A percentile compares a stretch with the other conserved stretches of the same genome.
phyloP scores from a whole-genome alignment of 1,140 invertebrate genomes.

The Telenomus remus region DNA sequence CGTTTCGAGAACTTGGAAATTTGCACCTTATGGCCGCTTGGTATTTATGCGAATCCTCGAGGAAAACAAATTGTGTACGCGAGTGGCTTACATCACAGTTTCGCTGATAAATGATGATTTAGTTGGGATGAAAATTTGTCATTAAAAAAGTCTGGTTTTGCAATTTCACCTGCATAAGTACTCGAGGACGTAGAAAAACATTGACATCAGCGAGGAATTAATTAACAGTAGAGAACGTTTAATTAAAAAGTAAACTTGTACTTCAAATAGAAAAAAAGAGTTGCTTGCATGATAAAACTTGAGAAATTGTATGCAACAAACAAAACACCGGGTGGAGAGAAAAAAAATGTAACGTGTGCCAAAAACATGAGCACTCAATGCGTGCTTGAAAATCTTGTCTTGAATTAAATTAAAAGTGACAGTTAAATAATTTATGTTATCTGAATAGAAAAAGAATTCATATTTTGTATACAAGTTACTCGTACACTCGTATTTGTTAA shows the following conservation, averaged over 20 bases:
- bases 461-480: no score
- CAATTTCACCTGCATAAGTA: neutral
- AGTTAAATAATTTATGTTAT: no score
- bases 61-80: conserved; percentile 26
- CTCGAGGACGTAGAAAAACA: neutral
- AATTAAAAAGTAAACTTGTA: conserved; percentile 1
- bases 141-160: conserved; percentile 1
- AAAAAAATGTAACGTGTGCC: no score
- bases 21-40: conserved; percentile 9
- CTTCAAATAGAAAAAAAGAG: neutral
- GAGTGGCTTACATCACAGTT: conserved; percentile 16
- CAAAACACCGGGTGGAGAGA: neutral
- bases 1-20: conserved; percentile 7
- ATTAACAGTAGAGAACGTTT: conserved; percentile 5
- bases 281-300: neutral
- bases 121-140: conserved; percentile 1
- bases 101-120: neutral
- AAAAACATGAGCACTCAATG: no score
- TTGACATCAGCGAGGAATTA: neutral
- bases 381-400: no score
- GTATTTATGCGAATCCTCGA: conserved; percentile 31
- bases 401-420: no score
- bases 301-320: conserved; percentile 4
- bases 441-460: no score
- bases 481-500: no score